Evolutionary conservation across 2,797 vertebrate species (phyloP).

Genomic region (Streptopelia turtur): DNA sequence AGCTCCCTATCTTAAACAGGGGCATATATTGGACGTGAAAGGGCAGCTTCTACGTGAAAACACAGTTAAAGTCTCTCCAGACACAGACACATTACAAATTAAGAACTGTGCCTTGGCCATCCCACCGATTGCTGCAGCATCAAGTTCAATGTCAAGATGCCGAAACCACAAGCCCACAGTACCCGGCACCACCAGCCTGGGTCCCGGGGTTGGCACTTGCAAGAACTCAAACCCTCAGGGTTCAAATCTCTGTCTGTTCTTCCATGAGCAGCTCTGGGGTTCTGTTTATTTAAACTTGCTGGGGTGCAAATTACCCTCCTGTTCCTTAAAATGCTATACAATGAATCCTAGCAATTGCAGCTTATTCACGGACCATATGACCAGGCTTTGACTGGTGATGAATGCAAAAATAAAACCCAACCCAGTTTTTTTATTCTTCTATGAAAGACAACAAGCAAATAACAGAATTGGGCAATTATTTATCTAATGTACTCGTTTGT

Average conservation of each 20-base stretch:
- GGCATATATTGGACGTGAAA: fast-evolving
- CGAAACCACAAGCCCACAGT: neutral
- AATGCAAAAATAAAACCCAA: neutral
- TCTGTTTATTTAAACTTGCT: neutral
- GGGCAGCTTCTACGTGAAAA: neutral
- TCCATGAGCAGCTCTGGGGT: neutral
- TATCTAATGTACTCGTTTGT: neutral
- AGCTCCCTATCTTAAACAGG: neutral
- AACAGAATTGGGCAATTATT: neutral
- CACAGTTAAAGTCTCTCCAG: neutral
- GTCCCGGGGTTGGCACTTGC: neutral
- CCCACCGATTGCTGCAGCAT: neutral
- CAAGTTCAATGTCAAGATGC: neutral
- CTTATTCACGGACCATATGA: neutral
- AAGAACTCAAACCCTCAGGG: neutral
- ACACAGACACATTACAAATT: neutral
- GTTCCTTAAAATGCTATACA: neutral
- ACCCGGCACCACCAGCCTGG: neutral
- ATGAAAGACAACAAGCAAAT: neutral
- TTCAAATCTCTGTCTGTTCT: neutral
- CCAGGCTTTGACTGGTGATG: neutral
- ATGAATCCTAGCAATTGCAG: neutral
- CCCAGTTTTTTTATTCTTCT: neutral
- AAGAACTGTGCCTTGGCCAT: neutral
- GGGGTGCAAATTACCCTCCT: neutral